Evolutionary conservation across 2,797 vertebrate species (phyloP), one percentile per base, ranked within the genome.

Genomic region (Poecilia velifera): DNA sequence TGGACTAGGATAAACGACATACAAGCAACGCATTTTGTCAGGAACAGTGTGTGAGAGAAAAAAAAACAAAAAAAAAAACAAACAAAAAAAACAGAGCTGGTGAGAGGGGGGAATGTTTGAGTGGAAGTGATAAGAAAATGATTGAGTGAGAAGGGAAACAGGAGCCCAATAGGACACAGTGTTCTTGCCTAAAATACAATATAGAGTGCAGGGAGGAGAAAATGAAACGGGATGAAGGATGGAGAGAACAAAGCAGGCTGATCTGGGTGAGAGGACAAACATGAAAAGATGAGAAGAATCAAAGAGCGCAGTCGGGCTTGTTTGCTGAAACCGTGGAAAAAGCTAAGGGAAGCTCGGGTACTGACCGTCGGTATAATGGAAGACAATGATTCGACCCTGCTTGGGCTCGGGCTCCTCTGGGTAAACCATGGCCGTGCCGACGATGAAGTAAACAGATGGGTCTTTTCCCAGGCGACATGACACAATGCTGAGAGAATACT

Each of bases 371-470:
- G 97, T 98, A 91, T 99, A 99, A 90, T 99, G 98, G 93, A 99
- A 99, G 91, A 99, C 98, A 0, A 99, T 97, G 18, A 99, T 99
- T 39, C 98, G 98, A 2, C 98, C 98, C 90, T 99, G 98, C 84
- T 99, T 99, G 83, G 98, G 98, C 90, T 99, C 98, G 0, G 98
- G 97, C 95, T 99, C 98, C 90, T 99, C 98, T 0, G 98, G 98
- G 90, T 99, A 99, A 20, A 99, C 98, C 98, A 99, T 99, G 85
- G 98, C 98, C 0, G 98, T 99, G 87, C 98, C 98, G 68, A 99
- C 98, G 1, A 99, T 96, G 81, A 99, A 99, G 89, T 99, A 99
- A 0, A 99, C 98, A 14, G 97, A 98, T 0, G 97, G 97, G 89
- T 99, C 98, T 91, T 98, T 97, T 81, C 98, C 98, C 81, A 99